These are phyloP conservation scores for Spatulosminthurus flaviceps DNA, from an alignment of 2,888 invertebrate species.

Conservation along the genomic window DNA sequence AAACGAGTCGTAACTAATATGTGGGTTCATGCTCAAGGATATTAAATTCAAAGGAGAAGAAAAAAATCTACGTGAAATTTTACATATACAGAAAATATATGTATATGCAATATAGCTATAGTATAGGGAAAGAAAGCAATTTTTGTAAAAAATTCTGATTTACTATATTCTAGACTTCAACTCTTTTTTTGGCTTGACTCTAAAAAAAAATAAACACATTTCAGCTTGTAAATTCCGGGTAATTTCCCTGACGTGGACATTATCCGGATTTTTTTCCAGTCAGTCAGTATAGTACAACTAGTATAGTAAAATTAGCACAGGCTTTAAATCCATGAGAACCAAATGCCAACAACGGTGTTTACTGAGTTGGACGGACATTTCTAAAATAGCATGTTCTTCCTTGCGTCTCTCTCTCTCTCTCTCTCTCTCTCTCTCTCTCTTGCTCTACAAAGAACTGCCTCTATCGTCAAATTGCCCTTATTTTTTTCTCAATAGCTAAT, in stretches of 20 bases:
- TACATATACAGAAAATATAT: too few species aligned
- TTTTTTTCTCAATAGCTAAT: too few species aligned
- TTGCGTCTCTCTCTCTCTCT: too few species aligned
- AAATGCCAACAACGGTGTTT: background rate
- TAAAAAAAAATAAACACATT: conserved; percentile 25
- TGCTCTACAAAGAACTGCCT: too few species aligned
- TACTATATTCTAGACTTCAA: too few species aligned
- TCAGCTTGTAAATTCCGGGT: conserved; percentile 5
- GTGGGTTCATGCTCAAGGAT: background rate
- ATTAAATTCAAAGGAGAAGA: too few species aligned
- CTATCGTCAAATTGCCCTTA: too few species aligned
- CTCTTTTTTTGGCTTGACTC: background rate
- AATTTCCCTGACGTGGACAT: conserved; percentile 7
- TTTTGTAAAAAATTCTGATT: too few species aligned
- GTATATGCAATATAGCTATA: too few species aligned
- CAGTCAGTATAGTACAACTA: background rate
- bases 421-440: too few species aligned
- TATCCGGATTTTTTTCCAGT: background rate
- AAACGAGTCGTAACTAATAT: conserved; percentile 1
- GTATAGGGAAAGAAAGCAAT: too few species aligned
- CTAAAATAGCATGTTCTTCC: background rate
- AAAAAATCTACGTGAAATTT: too few species aligned
- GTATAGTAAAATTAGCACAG: conserved; percentile 18
- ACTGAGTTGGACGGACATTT: background rate
- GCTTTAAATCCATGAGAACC: background rate